Percentiles rank a stretch among this genome's conserved stretches.
These are phyloP conservation scores for Lepidocolaptes lacrymiger DNA, from an alignment of 2,797 vertebrate species.

Conservation along the genomic window DNA sequence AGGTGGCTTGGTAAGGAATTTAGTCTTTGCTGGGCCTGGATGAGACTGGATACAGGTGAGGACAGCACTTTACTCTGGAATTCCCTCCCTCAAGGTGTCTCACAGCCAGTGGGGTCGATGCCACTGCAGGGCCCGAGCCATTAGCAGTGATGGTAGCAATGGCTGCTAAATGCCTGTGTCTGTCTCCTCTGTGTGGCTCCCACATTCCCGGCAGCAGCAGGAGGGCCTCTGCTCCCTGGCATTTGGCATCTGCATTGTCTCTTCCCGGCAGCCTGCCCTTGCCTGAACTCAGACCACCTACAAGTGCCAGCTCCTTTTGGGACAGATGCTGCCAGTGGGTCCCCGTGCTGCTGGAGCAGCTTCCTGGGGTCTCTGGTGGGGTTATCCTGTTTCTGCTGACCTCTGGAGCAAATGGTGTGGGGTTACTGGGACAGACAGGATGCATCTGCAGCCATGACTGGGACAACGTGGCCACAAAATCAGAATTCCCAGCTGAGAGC, in stretches of 20 bases:
- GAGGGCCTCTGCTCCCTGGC: constrained; percentile 7
- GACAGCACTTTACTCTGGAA: not conserved
- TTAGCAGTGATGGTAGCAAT: not conserved
- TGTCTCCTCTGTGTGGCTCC: not conserved
- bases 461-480: not conserved
- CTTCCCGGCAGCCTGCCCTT: not conserved
- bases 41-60: not conserved
- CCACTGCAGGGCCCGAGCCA: not conserved
- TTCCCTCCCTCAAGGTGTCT: not conserved
- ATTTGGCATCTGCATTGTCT: constrained; percentile 45
- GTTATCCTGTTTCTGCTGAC: not conserved
- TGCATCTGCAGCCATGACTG: rapidly evolving
- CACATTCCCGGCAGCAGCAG: constrained; percentile 21
- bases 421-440: no score
- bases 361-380: not conserved
- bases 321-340: not conserved
- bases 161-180: not conserved
- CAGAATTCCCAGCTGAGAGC: not conserved
- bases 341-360: not conserved
- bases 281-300: constrained; percentile 15
- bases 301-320: not conserved
- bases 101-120: rapidly evolving
- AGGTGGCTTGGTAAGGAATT: not conserved
- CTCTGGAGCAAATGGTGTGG: not conserved
- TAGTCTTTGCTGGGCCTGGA: not conserved